phyloP scores from a whole-genome alignment of 1,140 invertebrate genomes.

The Anoplolepis gracilipes region DNA sequence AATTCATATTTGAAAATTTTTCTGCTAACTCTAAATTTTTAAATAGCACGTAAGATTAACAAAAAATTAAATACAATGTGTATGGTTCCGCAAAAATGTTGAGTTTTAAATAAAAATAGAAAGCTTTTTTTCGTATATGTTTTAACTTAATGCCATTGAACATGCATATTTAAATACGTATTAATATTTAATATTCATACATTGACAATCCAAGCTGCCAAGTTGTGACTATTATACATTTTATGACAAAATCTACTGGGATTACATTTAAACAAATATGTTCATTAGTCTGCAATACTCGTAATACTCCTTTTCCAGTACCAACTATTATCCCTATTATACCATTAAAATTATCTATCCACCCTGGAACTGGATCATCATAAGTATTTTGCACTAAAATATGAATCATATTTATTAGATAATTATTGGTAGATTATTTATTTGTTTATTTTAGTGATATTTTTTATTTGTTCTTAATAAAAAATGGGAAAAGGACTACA shows the following conservation, averaged over 20 bases:
- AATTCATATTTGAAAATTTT: too few relatives aligned
- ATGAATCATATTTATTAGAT: neutral
- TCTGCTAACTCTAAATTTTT: too few relatives aligned
- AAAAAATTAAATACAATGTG: neutral
- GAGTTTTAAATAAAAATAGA: conserved; percentile 72
- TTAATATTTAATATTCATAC: conserved; percentile 82
- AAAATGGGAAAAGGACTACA: too few relatives aligned
- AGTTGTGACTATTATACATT: conserved; percentile 91
- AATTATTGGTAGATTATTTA: too few relatives aligned
- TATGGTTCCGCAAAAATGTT: conserved; percentile 79
- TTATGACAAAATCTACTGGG: conserved; percentile 95
- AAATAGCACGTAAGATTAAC: neutral
- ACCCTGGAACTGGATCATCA: conserved; percentile 91
- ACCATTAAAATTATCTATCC: conserved; percentile 98
- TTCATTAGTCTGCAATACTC: conserved; percentile 90
- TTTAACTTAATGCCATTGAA: neutral
- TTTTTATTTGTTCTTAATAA: too few relatives aligned
- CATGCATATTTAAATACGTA: neutral
- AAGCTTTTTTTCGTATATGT: too few relatives aligned
- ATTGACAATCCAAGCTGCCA: conserved; percentile 90
- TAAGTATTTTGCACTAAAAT: conserved; percentile 88
- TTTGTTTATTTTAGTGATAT: neutral
- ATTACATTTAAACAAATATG: conserved; percentile 91
- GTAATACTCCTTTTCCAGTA: conserved; percentile 94
- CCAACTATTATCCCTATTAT: conserved; percentile 92